phyloP scores from a whole-genome alignment of 2,888 invertebrate genomes.

The Spodoptera exigua region DNA sequence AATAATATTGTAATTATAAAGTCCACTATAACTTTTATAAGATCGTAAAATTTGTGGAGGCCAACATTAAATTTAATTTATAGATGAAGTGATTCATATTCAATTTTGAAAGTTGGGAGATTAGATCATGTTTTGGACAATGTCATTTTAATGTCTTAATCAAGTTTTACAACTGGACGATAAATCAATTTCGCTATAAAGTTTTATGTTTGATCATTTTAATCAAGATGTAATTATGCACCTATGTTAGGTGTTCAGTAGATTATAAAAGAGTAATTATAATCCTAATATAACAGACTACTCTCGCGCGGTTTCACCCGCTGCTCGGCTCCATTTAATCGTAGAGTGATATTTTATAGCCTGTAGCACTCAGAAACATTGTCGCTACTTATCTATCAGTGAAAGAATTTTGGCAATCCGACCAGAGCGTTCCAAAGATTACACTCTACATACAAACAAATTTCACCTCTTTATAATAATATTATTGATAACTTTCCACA shows the following conservation, averaged over 20 bases:
- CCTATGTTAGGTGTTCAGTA: background rate
- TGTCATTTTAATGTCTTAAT: conserved; percentile 47
- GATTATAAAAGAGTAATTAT: conserved; percentile 14
- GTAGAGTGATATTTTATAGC: too few species aligned
- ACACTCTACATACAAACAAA: too few species aligned
- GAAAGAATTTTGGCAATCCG: too few species aligned
- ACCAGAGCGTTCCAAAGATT: too few species aligned
- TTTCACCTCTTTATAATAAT: too few species aligned
- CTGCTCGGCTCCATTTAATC: too few species aligned
- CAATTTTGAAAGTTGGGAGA: conserved; percentile 33
- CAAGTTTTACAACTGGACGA: conserved; percentile 33
- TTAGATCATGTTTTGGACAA: conserved; percentile 31
- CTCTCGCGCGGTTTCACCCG: too few species aligned
- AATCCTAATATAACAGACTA: background rate
- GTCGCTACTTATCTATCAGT: too few species aligned
- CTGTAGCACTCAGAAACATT: too few species aligned
- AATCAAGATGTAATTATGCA: conserved; percentile 17
- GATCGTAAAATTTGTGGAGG: conserved; percentile 32
- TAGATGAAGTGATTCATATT: conserved; percentile 33
- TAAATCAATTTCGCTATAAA: conserved; percentile 39
- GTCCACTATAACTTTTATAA: conserved; percentile 17
- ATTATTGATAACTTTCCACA: too few species aligned
- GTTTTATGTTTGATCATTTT: conserved; percentile 21
- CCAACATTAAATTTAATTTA: conserved; percentile 30
- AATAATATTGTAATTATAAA: conserved; percentile 10